A percentile compares a stretch with the other conserved stretches of the same genome.
phyloP scores from a whole-genome alignment of 2,113 vertebrate species.

The Myotis brandtii region DNA sequence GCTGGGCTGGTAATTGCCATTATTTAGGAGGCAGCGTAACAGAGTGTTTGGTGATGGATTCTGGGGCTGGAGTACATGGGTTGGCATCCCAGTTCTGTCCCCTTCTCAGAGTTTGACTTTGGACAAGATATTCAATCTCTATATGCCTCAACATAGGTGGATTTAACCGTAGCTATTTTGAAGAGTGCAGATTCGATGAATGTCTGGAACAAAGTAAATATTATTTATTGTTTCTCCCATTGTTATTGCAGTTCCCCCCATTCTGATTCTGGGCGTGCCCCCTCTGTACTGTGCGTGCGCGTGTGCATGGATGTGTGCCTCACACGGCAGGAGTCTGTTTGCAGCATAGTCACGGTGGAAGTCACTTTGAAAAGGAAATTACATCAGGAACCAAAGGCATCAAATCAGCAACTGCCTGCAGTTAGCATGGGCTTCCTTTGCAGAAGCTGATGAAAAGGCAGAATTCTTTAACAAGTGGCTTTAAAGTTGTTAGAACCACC shows the following conservation, averaged over 20 bases:
- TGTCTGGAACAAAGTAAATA: background rate
- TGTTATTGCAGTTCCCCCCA: background rate
- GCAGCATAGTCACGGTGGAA: background rate
- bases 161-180: background rate
- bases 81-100: background rate
- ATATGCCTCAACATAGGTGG: background rate
- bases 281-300: background rate
- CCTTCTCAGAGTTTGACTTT: background rate
- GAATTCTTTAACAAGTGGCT: background rate
- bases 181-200: background rate
- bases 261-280: background rate
- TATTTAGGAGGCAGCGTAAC: background rate
- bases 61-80: background rate
- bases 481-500: background rate
- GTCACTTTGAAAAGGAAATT: slow-evolving; percentile 21
- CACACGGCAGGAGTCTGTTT: background rate
- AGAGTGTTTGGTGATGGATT: background rate
- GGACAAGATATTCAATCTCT: background rate
- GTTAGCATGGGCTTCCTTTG: background rate
- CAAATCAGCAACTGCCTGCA: background rate
- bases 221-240: background rate
- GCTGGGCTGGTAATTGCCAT: background rate
- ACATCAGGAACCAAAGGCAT: background rate
- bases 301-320: background rate
- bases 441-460: background rate